A percentile compares a stretch with the other conserved stretches of the same genome.
Evolutionary conservation across 2,797 vertebrate genomes (phyloP).

Genomic region (Acanthurus leucopareius): DNA sequence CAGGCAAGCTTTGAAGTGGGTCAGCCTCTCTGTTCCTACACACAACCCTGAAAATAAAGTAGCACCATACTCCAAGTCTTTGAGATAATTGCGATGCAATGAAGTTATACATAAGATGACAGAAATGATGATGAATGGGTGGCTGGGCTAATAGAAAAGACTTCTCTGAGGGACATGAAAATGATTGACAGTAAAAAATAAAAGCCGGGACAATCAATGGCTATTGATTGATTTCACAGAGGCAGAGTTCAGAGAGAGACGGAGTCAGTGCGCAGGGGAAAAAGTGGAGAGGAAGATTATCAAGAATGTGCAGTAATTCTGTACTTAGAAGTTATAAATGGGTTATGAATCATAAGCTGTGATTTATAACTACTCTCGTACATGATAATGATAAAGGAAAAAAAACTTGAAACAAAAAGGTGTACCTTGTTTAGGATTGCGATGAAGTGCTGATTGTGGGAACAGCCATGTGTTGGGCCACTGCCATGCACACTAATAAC

Average conservation of each 20-base stretch:
- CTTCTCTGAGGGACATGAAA: slow-evolving; percentile 60
- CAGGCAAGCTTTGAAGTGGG: slow-evolving; percentile 47
- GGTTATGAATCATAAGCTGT: slow-evolving; percentile 62
- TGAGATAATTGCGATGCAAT: slow-evolving; percentile 59
- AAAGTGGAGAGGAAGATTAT: slow-evolving; percentile 29
- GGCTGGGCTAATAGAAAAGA: slow-evolving; percentile 68
- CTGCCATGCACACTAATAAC: slow-evolving; percentile 5
- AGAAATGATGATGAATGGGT: slow-evolving; percentile 80
- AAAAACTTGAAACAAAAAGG: slow-evolving; percentile 24
- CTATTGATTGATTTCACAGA: slow-evolving; percentile 75
- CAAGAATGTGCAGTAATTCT: slow-evolving; percentile 55
- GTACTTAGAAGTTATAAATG: slow-evolving; percentile 48
- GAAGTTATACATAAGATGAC: slow-evolving; percentile 71
- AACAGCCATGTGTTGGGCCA: not conserved
- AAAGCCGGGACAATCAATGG: slow-evolving; percentile 71
- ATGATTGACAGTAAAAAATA: slow-evolving; percentile 74
- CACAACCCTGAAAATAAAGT: slow-evolving; percentile 50
- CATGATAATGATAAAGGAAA: slow-evolving; percentile 23
- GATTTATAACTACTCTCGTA: slow-evolving; percentile 32
- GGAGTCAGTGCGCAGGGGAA: not conserved
- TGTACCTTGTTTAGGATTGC: slow-evolving; percentile 22
- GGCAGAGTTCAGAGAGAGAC: slow-evolving; percentile 62
- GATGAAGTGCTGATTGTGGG: slow-evolving; percentile 13
- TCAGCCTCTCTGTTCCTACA: slow-evolving; percentile 44
- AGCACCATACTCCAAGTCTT: slow-evolving; percentile 32